Percentiles rank a stretch among this genome's conserved stretches.
phyloP scores from a whole-genome alignment of 2,888 invertebrate genomes.

The Frankliniella intonsa region DNA sequence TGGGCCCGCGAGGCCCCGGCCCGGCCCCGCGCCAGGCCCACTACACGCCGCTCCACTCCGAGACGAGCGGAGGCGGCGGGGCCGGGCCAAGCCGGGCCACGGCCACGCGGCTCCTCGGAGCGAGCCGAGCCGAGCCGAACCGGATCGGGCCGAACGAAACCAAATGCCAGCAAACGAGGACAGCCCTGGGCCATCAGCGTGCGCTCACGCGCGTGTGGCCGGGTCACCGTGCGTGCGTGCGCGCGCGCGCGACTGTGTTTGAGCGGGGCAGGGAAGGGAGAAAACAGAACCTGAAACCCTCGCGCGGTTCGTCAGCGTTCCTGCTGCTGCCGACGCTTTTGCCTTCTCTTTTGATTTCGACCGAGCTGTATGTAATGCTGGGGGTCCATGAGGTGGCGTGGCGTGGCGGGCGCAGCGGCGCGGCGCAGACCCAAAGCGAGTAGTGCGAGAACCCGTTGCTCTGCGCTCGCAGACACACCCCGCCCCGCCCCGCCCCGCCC shows the following conservation, averaged over 20 bases:
- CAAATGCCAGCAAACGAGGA: conserved; percentile 2
- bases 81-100: background rate
- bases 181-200: background rate
- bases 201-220: background rate
- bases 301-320: too few relatives aligned
- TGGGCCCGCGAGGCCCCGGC: too few relatives aligned
- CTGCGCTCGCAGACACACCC: background rate
- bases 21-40: too few relatives aligned
- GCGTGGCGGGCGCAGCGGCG: too few relatives aligned
- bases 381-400: too few relatives aligned
- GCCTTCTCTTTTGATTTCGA: too few relatives aligned
- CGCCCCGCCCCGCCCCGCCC: background rate
- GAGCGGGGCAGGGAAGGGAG: too few relatives aligned
- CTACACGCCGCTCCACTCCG: background rate
- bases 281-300: too few relatives aligned
- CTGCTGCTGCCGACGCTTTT: too few relatives aligned
- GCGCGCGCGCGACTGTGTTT: background rate
- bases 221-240: background rate
- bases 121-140: background rate
- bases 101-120: background rate
- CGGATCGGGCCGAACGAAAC: background rate
- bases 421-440: too few relatives aligned
- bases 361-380: too few relatives aligned
- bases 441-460: too few relatives aligned
- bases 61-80: background rate